Evolutionary conservation across 2,113 vertebrate genomes (phyloP), one percentile per base, ranked within the genome.

Genomic region (Kryptolebias marmoratus): DNA sequence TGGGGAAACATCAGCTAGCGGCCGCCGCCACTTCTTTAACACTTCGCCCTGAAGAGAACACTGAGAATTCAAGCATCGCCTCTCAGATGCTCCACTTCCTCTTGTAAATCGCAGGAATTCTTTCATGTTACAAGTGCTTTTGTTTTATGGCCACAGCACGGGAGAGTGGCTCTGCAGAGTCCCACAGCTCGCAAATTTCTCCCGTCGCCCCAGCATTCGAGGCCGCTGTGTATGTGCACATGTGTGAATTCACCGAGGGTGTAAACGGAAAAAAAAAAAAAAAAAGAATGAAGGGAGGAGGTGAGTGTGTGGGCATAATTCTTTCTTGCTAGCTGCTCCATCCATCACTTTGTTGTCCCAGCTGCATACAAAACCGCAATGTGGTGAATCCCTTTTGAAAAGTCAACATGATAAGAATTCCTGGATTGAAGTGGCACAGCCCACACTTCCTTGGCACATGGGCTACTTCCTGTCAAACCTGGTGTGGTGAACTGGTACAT

Each of bases 81-180:
- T 79, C 83, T 94, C 93, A 92, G 93, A 93, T 93, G 88, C 93
- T 92, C 90, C 92, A 94, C 93, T 95, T 95, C 92, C 93, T 94
- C 94, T 95, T 91, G 92, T 93, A 93, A 95, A 94, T 93, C 16
- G 10, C 81, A 93, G 93, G 92, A 94, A 94, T 95, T 94, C 93
- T 95, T 95, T 96, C 94, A 95, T 95, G 93, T 93, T 91, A 85
- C 90, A 93, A 94, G 93, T 56, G 87, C 90, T 94, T 92, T 95
- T 92, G 94, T 92, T 93, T 93, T 92, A 93, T 87, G 83, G 87
- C 87, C 68, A 57, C 75, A 48, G 90, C 81, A 81, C 84, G 56
- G 86, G 85, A 85, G 89, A 91, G 90, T 74, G 88, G 83, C 83
- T 86, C 78, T 73, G 77, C 70, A 61, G 80, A 83, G 76, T 64